Conservation (phyloP, 2,888 invertebrate genomes). For the Oligia fasciuncula region DNA sequence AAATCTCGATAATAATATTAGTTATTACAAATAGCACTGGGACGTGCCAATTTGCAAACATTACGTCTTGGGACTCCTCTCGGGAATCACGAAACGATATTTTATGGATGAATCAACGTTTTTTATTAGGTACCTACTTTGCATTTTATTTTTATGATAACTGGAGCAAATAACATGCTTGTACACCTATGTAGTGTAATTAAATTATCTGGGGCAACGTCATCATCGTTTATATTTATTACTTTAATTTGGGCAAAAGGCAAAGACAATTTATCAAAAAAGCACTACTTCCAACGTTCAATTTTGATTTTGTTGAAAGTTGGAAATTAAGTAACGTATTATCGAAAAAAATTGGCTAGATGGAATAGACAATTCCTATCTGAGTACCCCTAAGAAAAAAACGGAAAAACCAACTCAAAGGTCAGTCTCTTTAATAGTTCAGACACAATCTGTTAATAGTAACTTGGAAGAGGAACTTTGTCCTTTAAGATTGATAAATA, state of each 20-base stretch:
- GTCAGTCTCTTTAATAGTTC: background rate
- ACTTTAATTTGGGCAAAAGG: background rate
- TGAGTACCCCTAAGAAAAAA: background rate
- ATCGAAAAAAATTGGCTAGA: no score
- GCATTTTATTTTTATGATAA: conserved; percentile 4
- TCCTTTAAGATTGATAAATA: background rate
- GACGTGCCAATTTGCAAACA: conserved; percentile 70
- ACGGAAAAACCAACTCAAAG: background rate
- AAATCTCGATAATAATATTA: conserved; percentile 60
- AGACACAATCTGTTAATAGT: background rate
- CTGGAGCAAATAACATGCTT: conserved; percentile 1
- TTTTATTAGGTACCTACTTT: conserved; percentile 12
- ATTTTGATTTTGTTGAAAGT: background rate
- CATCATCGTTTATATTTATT: background rate
- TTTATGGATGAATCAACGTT: conserved; percentile 45
- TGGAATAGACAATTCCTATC: background rate
- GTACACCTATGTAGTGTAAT: background rate
- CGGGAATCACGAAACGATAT: conserved; percentile 37
- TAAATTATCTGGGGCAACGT: background rate
- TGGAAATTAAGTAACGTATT: no score
- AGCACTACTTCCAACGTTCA: background rate
- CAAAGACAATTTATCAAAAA: background rate
- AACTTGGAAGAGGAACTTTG: background rate
- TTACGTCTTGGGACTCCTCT: conserved; percentile 59
- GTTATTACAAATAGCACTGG: conserved; percentile 38